Base-by-base conservation (phyloP, 2,113 vertebrate species). In the Dicentrarchus labrax region DNA sequence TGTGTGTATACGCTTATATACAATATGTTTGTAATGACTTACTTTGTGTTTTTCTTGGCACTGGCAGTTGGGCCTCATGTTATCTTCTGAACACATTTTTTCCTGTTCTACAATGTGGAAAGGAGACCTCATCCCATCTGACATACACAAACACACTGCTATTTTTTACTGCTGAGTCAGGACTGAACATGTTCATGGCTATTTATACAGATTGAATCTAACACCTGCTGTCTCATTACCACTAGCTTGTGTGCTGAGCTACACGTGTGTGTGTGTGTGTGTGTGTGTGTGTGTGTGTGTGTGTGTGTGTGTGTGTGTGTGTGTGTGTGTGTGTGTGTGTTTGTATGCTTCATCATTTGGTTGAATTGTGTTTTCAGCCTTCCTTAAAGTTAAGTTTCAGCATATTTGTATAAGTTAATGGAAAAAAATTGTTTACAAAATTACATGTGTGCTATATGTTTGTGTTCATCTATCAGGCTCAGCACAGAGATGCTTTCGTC, bases 401-500 rank as follows among this genome's bases (percentile, higher is more conserved):
- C 16, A 30, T 19, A 15, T 68, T 19, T 19, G 4, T 76, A 4
- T 8, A 30, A n/a, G 17, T 47, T 47, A 54, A 72, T 22, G 21
- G 22, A 80, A 10, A 5, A 8, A 8, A 65, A 65, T 22, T 30
- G 30, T 30, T 30, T 13, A 21, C 8, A 19, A 3, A 22, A 36
- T 71, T 13, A 11, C 51, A 61, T 22, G 15, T 36, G 47, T 53
- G 3, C 53, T 68, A 1, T 78, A 1, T 82, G 53, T 82, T 54
- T 87, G 7, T 83, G 24, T 82, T 10, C 67, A 13, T 74, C 11
- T 92, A 78, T 65, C 86, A 99, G 98, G 98, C 98, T 45, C 97
- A 98, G 82, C 97, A 97, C 78, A 96, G 96, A 91, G 97, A 99
- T 56, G 87, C 96, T 0, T 99, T 99, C 91, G 95, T 99, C 62